Conservation (phyloP, 2,888 invertebrate species). For the Pammene aurita region DNA sequence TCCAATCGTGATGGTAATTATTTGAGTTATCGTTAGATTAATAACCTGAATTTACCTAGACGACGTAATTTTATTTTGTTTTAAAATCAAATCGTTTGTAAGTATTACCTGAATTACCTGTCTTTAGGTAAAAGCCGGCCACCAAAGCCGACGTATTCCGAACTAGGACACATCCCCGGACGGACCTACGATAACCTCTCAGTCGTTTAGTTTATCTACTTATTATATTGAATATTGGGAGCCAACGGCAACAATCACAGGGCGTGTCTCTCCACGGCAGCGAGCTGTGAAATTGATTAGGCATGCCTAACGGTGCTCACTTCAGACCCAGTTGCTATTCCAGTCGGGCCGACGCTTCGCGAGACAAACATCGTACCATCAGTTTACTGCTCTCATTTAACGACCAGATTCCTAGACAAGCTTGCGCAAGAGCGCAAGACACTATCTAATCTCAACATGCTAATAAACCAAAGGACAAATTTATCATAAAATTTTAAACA, state of each 20-base stretch:
- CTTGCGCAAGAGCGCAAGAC: slow-evolving; percentile 11
- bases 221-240: not conserved
- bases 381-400: not conserved
- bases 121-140: not conserved
- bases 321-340: slow-evolving; percentile 8
- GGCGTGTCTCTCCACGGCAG: slow-evolving; percentile 5
- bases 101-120: too few species aligned
- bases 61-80: too few species aligned
- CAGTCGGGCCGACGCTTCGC: slow-evolving; percentile 3
- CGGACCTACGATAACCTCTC: slow-evolving; percentile 2
- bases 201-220: not conserved
- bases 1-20: too few species aligned
- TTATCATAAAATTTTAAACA: slow-evolving; percentile 25
- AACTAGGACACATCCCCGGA: not conserved
- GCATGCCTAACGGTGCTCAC: slow-evolving; percentile 14
- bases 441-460: slow-evolving; percentile 19
- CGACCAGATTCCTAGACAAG: not conserved
- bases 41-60: too few species aligned
- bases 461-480: slow-evolving; percentile 36
- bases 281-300: slow-evolving; percentile 23
- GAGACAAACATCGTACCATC: not conserved
- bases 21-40: too few species aligned
- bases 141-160: not conserved
- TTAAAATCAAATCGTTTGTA: not conserved
- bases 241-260: slow-evolving; percentile 11